These are phyloP conservation scores for Girardinichthys multiradiatus DNA, from an alignment of 2,113 vertebrate genomes.

Conservation along the genomic window DNA sequence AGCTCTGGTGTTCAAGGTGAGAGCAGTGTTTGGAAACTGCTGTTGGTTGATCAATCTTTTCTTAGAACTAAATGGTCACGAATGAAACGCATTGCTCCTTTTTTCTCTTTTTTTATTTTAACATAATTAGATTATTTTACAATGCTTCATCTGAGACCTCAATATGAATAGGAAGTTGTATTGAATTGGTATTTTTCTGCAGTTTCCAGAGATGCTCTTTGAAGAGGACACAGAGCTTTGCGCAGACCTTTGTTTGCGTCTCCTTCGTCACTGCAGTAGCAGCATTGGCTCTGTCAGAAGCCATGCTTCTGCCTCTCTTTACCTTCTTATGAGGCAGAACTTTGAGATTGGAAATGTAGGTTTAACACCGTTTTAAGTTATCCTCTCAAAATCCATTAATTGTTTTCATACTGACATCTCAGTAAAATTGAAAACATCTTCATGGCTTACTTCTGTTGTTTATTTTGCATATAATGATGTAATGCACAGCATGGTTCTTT, in stretches of 20 bases:
- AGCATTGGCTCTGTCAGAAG: constrained; percentile 83
- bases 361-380: not conserved
- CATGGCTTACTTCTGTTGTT: no score
- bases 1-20: constrained; percentile 89
- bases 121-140: not conserved
- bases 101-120: not conserved
- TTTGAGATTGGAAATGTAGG: constrained; percentile 93
- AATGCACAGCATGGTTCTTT: not conserved
- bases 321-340: constrained; percentile 95
- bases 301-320: constrained; percentile 92
- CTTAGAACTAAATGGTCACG: no score
- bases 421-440: not conserved
- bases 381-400: not conserved
- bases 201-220: constrained; percentile 95
- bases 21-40: not conserved
- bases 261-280: constrained; percentile 92
- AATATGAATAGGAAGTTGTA: not conserved
- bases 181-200: constrained; percentile 6
- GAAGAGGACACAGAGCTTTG: constrained; percentile 94
- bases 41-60: not conserved
- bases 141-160: not conserved
- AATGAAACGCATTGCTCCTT: not conserved
- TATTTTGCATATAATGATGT: not conserved
- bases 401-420: not conserved
- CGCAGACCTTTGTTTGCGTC: constrained; percentile 89